Percentiles rank a stretch among this genome's conserved stretches.
Evolutionary conservation across 2,797 vertebrate species (phyloP).

Genomic region (Leptatherina wallacei): DNA sequence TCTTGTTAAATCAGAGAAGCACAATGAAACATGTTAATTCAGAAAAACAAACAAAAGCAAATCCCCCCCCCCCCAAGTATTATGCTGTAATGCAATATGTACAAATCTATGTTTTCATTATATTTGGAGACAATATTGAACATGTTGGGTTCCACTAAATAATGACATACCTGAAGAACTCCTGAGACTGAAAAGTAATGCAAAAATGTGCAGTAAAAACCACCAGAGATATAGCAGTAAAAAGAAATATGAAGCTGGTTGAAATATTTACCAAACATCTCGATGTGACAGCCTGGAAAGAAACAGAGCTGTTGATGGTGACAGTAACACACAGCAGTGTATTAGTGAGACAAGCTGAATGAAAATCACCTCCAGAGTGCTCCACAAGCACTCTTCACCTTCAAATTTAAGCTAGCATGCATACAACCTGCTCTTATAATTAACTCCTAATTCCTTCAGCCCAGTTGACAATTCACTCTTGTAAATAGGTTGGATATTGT

Average conservation of each 20-base stretch:
- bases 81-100: no score
- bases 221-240: background rate
- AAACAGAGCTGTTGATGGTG: background rate
- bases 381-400: slow-evolving; percentile 10
- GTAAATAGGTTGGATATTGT: slow-evolving; percentile 52
- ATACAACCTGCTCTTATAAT: slow-evolving; percentile 52
- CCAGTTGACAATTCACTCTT: slow-evolving; percentile 44
- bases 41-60: no score
- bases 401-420: slow-evolving; percentile 19
- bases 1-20: no score
- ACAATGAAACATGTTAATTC: no score
- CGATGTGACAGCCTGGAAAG: slow-evolving; percentile 26
- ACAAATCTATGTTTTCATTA: no score
- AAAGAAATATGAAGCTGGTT: slow-evolving; percentile 4
- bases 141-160: no score
- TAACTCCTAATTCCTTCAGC: slow-evolving; percentile 59
- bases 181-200: background rate
- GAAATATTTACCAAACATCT: slow-evolving; percentile 28
- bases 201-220: background rate
- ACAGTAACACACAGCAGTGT: slow-evolving; percentile 25
- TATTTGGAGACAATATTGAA: no score
- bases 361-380: slow-evolving; percentile 15
- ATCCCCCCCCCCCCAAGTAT: no score
- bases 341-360: slow-evolving; percentile 10
- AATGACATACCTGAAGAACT: no score